These are phyloP conservation scores for Cygnus atratus DNA, from an alignment of 2,113 vertebrate species.

Conservation along the genomic window DNA sequence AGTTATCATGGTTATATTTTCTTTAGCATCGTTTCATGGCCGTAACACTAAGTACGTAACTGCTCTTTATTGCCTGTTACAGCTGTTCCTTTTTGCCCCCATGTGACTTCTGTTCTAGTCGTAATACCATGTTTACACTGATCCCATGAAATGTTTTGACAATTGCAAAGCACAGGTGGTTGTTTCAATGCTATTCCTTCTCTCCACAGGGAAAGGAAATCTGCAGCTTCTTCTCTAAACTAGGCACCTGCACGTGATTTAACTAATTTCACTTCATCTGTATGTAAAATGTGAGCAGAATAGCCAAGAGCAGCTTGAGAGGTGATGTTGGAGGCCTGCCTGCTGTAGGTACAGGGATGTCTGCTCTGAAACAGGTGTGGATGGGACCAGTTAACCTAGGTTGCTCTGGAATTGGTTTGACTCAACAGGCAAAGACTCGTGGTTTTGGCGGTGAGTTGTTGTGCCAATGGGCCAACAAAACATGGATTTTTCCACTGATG, in stretches of 20 bases:
- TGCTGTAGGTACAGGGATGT: neutral
- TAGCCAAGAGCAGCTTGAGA: neutral
- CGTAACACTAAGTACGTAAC: neutral
- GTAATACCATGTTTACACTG: neutral
- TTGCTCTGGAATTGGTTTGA: neutral
- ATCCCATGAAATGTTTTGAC: neutral
- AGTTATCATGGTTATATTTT: neutral
- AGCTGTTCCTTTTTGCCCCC: neutral
- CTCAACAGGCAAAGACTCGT: neutral
- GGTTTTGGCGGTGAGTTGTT: neutral
- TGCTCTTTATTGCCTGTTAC: neutral
- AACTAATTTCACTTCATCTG: neutral
- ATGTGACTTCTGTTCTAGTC: neutral
- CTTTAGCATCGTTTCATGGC: neutral
- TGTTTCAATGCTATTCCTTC: neutral
- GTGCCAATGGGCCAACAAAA: neutral
- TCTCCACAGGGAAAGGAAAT: neutral
- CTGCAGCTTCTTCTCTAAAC: neutral
- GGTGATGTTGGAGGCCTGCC: neutral
- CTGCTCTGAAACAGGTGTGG: accelerated
- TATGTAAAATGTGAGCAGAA: neutral
- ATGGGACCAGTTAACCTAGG: accelerated
- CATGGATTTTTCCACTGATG: slow-evolving; percentile 15
- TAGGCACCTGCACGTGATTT: neutral
- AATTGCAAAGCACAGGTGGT: neutral